A percentile compares a stretch with the other conserved stretches of the same genome.
phyloP scores from a whole-genome alignment of 2,113 vertebrate genomes.

The Osmerus eperlanus region DNA sequence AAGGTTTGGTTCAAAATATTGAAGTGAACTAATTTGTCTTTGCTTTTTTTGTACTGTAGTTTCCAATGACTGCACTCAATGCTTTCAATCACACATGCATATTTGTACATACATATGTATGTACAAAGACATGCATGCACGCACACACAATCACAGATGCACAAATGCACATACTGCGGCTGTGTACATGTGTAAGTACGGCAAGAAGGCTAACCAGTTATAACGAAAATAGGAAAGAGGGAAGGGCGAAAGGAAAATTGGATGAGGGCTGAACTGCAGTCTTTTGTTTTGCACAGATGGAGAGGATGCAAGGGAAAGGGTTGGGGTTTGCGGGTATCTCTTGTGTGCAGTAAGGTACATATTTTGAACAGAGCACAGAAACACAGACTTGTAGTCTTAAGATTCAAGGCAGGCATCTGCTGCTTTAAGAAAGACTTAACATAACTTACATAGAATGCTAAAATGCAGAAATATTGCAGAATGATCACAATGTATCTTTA shows the following conservation, averaged over 20 bases:
- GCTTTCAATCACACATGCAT: neutral
- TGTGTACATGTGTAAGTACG: neutral
- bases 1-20: too few species aligned
- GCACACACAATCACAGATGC: conserved; percentile 4
- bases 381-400: conserved; percentile 11
- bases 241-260: neutral
- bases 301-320: conserved; percentile 15
- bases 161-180: neutral
- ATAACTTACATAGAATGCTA: too few species aligned
- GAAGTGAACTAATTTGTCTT: too few species aligned
- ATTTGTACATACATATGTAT: neutral
- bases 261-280: conserved; percentile 22
- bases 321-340: neutral
- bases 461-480: too few species aligned
- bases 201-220: neutral
- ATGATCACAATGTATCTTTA: too few species aligned
- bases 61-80: too few species aligned
- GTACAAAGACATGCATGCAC: neutral
- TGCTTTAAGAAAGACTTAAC: too few species aligned
- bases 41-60: too few species aligned
- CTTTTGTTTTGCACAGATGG: conserved; percentile 44
- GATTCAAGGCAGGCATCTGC: conserved; percentile 8
- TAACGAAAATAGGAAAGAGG: neutral
- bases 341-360: neutral
- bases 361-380: neutral